Base-by-base conservation (phyloP, 2,113 vertebrate genomes). In the Rhinichthys klamathensis region DNA sequence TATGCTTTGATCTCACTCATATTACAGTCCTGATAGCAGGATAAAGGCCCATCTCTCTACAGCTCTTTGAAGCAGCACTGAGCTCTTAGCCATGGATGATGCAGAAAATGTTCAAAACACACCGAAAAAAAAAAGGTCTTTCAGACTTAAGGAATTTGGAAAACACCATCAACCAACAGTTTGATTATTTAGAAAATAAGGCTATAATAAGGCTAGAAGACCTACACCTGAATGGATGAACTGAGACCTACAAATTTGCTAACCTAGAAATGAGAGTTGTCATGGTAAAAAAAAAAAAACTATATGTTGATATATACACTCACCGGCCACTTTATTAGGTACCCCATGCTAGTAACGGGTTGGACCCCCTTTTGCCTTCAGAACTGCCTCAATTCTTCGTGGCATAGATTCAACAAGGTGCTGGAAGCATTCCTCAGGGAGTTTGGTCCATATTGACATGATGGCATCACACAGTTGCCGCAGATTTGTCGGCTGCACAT, bases 251-350 rank as follows among this genome's bases (percentile, higher is more conserved):
- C 6, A 41, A 41, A 41, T 41, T 8, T 41, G 38, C 38, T 41
- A 41, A 41, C 38, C 38, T 41, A 41, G 38, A 38, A 41, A 41
- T 41, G 7, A 41, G 1, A 41, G 7, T 30, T 10, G 32, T 15
- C 78, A 46, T 25, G 38, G 15, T 81, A 90, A 90, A 91, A 89
- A 83, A 84, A 63, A 63, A 63, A 63, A 63, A 12, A n/a, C n/a
- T 25, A n/a, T 13, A 27, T 25, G 10, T 25, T 61, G n/a, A 16
- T 61, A 6, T 25, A 61, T 61, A 61, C n/a, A n/a, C n/a, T n/a
- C n/a, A n/a, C n/a, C n/a, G n/a, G n/a, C n/a, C n/a, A n/a, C n/a
- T n/a, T n/a, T n/a, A n/a, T n/a, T n/a, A n/a, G n/a, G n/a, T n/a
- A n/a, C n/a, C n/a, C n/a, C n/a, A n/a, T n/a, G n/a, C n/a, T n/a